Conservation (phyloP, 2,113 vertebrate species). For the Rafetus swinhoei region DNA sequence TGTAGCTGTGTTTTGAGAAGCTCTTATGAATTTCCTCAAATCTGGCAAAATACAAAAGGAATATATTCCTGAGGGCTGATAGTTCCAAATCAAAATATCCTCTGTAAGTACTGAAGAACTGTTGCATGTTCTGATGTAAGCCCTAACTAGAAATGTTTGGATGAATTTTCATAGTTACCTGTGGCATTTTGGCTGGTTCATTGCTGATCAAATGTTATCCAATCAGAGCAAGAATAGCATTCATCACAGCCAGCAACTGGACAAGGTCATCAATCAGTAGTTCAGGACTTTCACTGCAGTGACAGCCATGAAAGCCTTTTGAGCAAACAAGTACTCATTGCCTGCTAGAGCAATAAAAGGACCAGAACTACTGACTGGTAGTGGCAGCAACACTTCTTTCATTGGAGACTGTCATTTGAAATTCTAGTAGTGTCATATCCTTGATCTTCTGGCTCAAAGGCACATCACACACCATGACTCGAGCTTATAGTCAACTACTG, state of each 20-base stretch:
- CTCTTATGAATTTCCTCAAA: background rate
- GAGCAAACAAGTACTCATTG: background rate
- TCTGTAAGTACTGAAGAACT: background rate
- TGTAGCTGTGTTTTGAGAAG: rapidly evolving
- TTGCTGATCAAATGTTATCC: conserved; percentile 51
- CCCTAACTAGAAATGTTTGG: conserved; percentile 16
- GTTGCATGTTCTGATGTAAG: conserved; percentile 4
- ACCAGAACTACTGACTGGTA: conserved; percentile 76
- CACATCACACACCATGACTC: conserved; percentile 10
- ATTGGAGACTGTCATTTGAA: conserved; percentile 66
- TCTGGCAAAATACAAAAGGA: background rate
- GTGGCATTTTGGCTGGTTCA: conserved; percentile 53
- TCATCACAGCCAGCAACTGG: conserved; percentile 7
- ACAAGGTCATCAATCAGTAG: conserved; percentile 49
- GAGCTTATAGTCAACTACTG: conserved; percentile 27
- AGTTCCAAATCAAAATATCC: background rate
- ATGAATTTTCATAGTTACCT: conserved; percentile 3
- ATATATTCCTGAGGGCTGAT: rapidly evolving
- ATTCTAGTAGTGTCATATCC: conserved; percentile 59
- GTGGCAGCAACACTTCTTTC: conserved; percentile 67
- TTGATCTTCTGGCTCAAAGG: conserved; percentile 44
- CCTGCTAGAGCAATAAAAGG: conserved; percentile 67
- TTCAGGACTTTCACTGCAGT: background rate
- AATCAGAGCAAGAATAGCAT: conserved; percentile 26
- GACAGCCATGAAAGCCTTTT: conserved; percentile 65